Conservation (phyloP, 2,888 invertebrate species). For the Drosophila rellima region DNA sequence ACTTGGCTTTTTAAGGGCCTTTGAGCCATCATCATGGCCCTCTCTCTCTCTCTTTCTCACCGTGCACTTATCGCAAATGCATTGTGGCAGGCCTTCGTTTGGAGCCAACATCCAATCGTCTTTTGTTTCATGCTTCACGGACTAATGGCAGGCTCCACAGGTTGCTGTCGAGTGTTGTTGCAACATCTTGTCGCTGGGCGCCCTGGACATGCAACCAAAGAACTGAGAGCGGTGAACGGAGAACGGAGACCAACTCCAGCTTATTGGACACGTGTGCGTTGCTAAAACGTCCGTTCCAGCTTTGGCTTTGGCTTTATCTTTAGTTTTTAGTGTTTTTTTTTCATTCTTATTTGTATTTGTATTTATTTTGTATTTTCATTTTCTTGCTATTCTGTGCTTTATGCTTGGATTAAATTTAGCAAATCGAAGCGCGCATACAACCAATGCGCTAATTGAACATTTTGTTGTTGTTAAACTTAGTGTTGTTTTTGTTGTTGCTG, state of each 20-base stretch:
- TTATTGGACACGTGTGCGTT: constrained; percentile 75
- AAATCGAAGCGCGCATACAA: constrained; percentile 70
- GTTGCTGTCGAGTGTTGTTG: constrained; percentile 77
- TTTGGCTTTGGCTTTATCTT: constrained; percentile 36
- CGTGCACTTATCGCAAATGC: constrained; percentile 73
- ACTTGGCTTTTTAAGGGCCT: constrained; percentile 74
- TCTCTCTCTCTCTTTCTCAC: constrained; percentile 14
- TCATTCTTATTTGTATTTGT: constrained; percentile 18
- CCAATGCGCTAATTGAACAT: constrained; percentile 75
- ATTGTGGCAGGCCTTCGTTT: constrained; percentile 66
- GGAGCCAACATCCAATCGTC: constrained; percentile 40
- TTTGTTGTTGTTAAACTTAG: constrained; percentile 34
- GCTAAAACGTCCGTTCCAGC: constrained; percentile 76
- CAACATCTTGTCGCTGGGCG: constrained; percentile 77
- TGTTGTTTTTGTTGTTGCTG: constrained; percentile 15
- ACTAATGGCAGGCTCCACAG: constrained; percentile 76
- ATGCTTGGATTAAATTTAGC: constrained; percentile 80
- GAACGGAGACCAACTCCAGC: not conserved
- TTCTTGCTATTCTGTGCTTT: constrained; percentile 58
- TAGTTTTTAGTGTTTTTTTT: constrained; percentile 20
- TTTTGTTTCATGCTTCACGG: constrained; percentile 79
- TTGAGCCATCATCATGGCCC: constrained; percentile 26
- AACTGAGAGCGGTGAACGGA: constrained; percentile 14
- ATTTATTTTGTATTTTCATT: constrained; percentile 16
- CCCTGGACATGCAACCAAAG: constrained; percentile 51